Conservation (phyloP, 1,140 invertebrate genomes). For the Eriocheir sinensis region DNA sequence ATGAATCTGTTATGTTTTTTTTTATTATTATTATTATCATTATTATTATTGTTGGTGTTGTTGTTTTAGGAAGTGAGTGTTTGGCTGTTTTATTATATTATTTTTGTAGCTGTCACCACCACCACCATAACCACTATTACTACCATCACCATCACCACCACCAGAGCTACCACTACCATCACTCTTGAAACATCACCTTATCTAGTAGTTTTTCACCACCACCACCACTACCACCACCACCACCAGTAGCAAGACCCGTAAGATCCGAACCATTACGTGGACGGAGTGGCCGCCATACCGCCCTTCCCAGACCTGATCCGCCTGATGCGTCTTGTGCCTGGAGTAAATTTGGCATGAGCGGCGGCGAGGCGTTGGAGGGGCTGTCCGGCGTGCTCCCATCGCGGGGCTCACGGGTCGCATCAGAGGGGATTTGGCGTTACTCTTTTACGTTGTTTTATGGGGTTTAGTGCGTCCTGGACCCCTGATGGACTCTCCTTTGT, state of each 20-base stretch:
- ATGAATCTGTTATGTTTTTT: no score
- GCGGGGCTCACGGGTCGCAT: neutral
- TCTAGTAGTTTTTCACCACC: no score
- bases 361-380: neutral
- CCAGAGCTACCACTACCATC: neutral
- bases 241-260: neutral
- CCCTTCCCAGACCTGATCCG: neutral
- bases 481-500: neutral
- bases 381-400: neutral
- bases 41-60: neutral
- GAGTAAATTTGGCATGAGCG: neutral
- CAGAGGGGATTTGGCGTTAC: neutral
- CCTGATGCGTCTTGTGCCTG: neutral
- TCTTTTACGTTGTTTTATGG: no score
- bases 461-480: neutral
- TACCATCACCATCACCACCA: neutral
- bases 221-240: neutral
- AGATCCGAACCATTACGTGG: neutral
- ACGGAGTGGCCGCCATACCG: neutral
- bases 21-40: neutral
- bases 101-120: neutral
- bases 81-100: neutral
- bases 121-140: neutral
- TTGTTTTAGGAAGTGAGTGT: neutral
- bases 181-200: no score